Evolutionary conservation across 2,113 vertebrate genomes (phyloP), one percentile per base, ranked within the genome.

Genomic region (Zosterops pallidus): DNA sequence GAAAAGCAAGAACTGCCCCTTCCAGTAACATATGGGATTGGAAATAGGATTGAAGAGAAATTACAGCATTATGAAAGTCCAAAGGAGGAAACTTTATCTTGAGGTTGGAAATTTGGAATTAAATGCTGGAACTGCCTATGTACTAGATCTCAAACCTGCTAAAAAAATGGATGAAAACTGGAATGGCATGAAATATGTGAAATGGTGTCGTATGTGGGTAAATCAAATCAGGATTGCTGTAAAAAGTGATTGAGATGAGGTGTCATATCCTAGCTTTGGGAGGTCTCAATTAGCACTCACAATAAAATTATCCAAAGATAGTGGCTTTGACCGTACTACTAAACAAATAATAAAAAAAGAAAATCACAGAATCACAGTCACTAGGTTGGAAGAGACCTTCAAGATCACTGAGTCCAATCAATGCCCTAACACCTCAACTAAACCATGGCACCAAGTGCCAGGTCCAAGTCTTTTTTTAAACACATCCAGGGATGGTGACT

Each of bases 381-480:
- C 47, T 21, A 21, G 12, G 18, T 13, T n/a, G 37, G 35, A 78
- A 42, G 29, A 63, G 6, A 42, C 5, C 11, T 28, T 31, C 29
- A 52, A 42, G 22, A n/a, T 42, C 23, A 52, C 22, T 0, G 0
- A 52, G 17, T 50, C 10, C 13, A 52, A 26, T 5, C 28, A 10
- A 21, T 20, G 22, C 10, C 28, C 17, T 33, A 50, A 21, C 57
- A 62, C 4, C 13, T 77, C 28, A 26, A 50, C 5, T 50, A 25
- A 3, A 49, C 17, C 35, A 77, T 15, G 22, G 13, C 57, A n/a
- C 13, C 0, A 0, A 60, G 26, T 37, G 5, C 44, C 16, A 41
- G 7, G 15, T 77, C 28, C 7, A 21, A 33, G 1, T 12, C 44
- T 31, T 33, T 60, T 37, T 50, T 26, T 15, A 19, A 50, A 39